Percentiles rank a stretch among this genome's conserved stretches.
phyloP scores from a whole-genome alignment of 2,888 invertebrate genomes.

The Callinectes sapidus region DNA sequence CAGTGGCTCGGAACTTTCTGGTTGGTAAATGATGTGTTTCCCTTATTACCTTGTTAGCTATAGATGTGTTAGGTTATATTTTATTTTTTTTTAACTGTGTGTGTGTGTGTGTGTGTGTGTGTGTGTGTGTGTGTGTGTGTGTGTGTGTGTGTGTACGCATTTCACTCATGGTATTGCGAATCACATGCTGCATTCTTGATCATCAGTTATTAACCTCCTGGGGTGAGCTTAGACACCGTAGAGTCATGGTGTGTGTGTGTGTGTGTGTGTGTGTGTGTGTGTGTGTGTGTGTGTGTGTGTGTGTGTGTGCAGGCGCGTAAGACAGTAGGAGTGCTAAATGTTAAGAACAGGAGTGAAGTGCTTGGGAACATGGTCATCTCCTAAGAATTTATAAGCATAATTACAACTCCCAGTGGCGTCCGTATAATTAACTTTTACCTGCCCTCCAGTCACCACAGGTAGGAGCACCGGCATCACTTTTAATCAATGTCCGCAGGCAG shows the following conservation, averaged over 20 bases:
- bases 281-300: background rate
- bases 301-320: background rate
- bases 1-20: background rate
- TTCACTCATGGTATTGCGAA: too few relatives aligned
- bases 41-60: background rate
- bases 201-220: too few relatives aligned
- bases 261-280: background rate
- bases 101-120: background rate
- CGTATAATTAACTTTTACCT: background rate
- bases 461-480: background rate
- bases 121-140: background rate
- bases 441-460: constrained; percentile 7
- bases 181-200: too few relatives aligned
- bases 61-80: background rate
- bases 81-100: background rate
- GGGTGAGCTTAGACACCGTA: too few relatives aligned
- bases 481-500: constrained; percentile 23
- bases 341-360: background rate
- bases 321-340: background rate
- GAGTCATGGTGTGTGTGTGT: background rate
- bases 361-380: background rate
- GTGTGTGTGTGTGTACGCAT: background rate
- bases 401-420: background rate
- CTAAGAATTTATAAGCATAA: background rate
- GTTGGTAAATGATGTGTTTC: background rate